Evolutionary conservation across 2,797 vertebrate genomes (phyloP).

Genomic region (Balearica regulorum): DNA sequence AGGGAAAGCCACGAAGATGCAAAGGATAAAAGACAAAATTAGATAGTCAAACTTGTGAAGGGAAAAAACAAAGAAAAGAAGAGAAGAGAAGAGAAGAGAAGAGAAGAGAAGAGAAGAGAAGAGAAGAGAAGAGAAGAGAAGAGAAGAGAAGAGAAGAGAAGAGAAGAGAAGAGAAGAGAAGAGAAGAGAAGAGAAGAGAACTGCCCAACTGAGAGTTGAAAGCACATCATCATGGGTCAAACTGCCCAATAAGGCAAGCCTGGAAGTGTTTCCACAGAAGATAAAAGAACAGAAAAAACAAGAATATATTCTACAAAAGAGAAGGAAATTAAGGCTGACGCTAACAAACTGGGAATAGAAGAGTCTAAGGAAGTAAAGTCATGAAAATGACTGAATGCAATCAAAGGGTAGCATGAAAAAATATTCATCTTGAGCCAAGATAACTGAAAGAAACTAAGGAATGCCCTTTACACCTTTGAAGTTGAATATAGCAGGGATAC

Average conservation of each 20-base stretch:
- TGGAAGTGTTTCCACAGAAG: not conserved
- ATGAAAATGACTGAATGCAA: not conserved
- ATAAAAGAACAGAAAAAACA: not conserved
- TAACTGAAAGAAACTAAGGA: not conserved
- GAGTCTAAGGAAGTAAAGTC: not conserved
- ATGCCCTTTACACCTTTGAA: not conserved
- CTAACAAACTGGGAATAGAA: not conserved
- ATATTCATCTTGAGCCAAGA: not conserved
- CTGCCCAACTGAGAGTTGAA: not conserved
- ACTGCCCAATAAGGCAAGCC: not conserved
- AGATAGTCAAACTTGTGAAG: not conserved
- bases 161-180: too few species aligned
- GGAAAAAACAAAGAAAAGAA: not conserved
- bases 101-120: too few species aligned
- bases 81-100: not conserved
- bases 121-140: too few species aligned
- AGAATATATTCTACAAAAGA: not conserved
- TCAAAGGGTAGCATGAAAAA: not conserved
- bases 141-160: too few species aligned
- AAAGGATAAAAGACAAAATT: not conserved
- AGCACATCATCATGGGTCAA: not conserved
- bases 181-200: not conserved
- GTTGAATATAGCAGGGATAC: not conserved
- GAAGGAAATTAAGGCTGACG: not conserved
- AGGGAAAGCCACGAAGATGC: not conserved